Evolutionary conservation across 2,888 invertebrate species (phyloP), one percentile per base, ranked within the genome.

Genomic region (Chrysolina haemoptera): DNA sequence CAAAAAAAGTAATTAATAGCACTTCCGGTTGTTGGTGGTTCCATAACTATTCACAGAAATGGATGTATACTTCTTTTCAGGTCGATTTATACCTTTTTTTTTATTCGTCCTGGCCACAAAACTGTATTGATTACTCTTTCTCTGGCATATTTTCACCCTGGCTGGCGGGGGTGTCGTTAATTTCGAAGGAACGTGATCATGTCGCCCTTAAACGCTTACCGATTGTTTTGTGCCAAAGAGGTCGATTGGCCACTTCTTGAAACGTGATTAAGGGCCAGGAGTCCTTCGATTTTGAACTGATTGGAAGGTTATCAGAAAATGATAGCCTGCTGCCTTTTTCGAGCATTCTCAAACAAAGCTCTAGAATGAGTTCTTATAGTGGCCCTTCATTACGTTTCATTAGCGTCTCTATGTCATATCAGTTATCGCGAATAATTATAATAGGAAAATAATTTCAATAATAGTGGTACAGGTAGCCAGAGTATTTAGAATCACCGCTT

Each of bases 221-320:
- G 55, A 55, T 48, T 68, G 67, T 63, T 70, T 48, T 64, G 53
- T 20, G 68, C 46, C 59, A 62, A 75, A 69, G 68, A 68, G 75
- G 72, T 75, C 70, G 72, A 72, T 75, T 72, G 70, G 62, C 64
- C 70, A 71, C 74, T 74, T 70, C 63, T 66, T 41, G 66, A 74
- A 70, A 74, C 75, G 75, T 76, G 75, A 73, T 68, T 76, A 73
- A 76, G 75, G 75, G 59, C 55, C 53, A 48, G 27, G 53, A 71
- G 62, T 27, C 62, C 48, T 55, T 71, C 62, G 20, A 55, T 63
- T 46, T 69, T 41, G 66, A 69, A 67, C 69, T 66, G 62, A 67
- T 70, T 65, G 67, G 62, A 22, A 62, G 72, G 69, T 68, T 69
- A 75, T 75, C 64, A 22, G 22, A 55, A 70, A 53, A 20, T 53